Percentiles rank a stretch among this genome's conserved stretches.
Conservation (phyloP, 2,797 vertebrate genomes). For the Etheostoma nigrum region DNA sequence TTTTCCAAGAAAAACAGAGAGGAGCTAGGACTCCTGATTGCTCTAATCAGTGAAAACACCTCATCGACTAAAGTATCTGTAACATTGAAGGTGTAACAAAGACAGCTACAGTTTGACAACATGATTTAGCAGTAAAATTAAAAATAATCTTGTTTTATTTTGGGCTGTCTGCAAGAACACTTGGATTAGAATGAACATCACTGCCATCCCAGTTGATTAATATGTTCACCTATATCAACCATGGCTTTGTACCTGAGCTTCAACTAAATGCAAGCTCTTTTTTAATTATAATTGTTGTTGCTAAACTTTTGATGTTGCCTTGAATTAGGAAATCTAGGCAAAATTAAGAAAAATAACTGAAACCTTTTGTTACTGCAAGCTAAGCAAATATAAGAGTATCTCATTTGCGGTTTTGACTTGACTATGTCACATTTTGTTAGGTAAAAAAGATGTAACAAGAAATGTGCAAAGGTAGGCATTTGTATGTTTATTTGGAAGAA, state of each 20-base stretch:
- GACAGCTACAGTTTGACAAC: not conserved
- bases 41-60: slow-evolving; percentile 20
- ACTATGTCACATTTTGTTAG: not conserved
- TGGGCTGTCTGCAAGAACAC: not conserved
- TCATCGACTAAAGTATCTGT: slow-evolving; percentile 10
- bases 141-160: not conserved
- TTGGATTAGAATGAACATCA: not conserved
- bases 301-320: not conserved
- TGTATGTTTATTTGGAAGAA: slow-evolving; percentile 85
- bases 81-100: not conserved
- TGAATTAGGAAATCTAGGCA: not conserved
- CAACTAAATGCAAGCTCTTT: not conserved
- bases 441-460: slow-evolving; percentile 16
- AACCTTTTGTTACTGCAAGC: not conserved
- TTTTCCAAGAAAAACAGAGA: slow-evolving; percentile 3
- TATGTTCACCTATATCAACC: not conserved
- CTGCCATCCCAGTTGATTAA: not conserved
- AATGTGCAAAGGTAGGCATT: slow-evolving; percentile 39
- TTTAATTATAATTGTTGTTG: too few relatives aligned
- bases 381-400: not conserved
- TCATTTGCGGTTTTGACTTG: not conserved
- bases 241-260: not conserved
- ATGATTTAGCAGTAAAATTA: too few relatives aligned
- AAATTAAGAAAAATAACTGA: not conserved
- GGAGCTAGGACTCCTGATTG: slow-evolving; percentile 20